A percentile compares a stretch with the other conserved stretches of the same genome.
Evolutionary conservation across 1,140 invertebrate genomes (phyloP).

Genomic region (Heliconius hermathena): DNA sequence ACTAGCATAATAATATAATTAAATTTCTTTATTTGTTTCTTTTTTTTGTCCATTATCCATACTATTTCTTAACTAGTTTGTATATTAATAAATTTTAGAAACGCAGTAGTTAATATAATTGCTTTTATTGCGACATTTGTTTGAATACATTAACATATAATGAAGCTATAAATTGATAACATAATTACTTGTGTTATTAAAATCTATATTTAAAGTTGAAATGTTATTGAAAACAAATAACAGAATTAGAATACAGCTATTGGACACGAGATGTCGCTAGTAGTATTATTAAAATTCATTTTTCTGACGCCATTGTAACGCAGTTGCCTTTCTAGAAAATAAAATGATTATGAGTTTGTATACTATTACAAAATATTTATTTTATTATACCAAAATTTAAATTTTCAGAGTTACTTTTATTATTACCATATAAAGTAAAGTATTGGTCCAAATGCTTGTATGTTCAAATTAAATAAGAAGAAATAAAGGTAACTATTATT

Average conservation of each 20-base stretch:
- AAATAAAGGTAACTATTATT: too few relatives aligned
- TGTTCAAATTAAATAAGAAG: too few relatives aligned
- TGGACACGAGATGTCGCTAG: slow-evolving; percentile 46
- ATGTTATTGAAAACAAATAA: background rate
- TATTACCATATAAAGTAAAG: too few relatives aligned
- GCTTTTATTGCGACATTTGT: slow-evolving; percentile 2
- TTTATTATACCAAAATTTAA: too few relatives aligned
- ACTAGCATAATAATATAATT: too few relatives aligned
- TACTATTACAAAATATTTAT: too few relatives aligned
- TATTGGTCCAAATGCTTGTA: too few relatives aligned
- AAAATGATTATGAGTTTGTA: too few relatives aligned
- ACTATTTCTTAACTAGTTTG: background rate
- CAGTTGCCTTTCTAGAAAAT: too few relatives aligned
- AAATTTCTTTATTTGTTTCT: too few relatives aligned
- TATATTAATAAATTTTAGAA: background rate
- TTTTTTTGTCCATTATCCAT: background rate
- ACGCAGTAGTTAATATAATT: slow-evolving; percentile 14
- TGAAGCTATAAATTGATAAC: slow-evolving; percentile 12
- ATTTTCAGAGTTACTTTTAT: too few relatives aligned
- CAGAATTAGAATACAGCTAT: slow-evolving; percentile 28
- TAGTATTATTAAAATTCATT: background rate
- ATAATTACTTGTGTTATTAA: slow-evolving; percentile 1
- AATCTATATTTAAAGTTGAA: slow-evolving; percentile 10
- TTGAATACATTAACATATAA: background rate
- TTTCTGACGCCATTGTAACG: too few relatives aligned